Evolutionary conservation across 1,140 invertebrate species (phyloP), one percentile per base, ranked within the genome.

Genomic region (Bombus confusus): DNA sequence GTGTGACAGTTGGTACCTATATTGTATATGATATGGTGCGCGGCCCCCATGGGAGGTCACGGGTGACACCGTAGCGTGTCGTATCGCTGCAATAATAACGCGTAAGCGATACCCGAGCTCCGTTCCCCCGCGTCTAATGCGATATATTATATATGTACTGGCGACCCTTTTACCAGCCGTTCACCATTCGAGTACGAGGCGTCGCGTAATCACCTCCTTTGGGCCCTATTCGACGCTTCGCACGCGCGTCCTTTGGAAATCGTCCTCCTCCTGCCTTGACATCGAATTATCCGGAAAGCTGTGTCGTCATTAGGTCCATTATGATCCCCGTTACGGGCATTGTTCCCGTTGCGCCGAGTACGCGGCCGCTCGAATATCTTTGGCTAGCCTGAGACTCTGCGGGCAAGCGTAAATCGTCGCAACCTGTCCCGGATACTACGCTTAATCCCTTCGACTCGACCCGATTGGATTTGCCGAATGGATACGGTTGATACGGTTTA

Each of bases 41-140:
- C 39, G 28, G 83, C 80, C 91, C 94, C 93, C 94, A 93, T 93
- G 94, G 94, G 94, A 95, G 93, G 91, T 93, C 91, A 94, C 85
- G 93, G 93, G 86, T 93, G 93, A 95, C 94, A 94, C 94, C 93
- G 90, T 92, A 88, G 91, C 93, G 93, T 94, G 92, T 94, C 94
- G 93, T 94, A 94, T 95, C 93, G 93, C 94, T 93, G 94, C 92
- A 95, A 95, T 95, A 95, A 95, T 95, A 95, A 95, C 93, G 93
- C 93, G 94, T 94, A 95, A 95, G 94, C 94, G 94, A 95, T 93
- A 94, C 91, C 80, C 93, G 86, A 31, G 31, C 79, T 74, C 77
- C 83, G 83, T 91, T 83, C 69, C 91, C 89, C 92, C 92, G 90
- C 87, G 86, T 82, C 91, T 93, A 93, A 93, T 92, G 86, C 91